Evolutionary conservation across 2,888 invertebrate species (phyloP), one percentile per base, ranked within the genome.

Genomic region (Drosophila barbarae): DNA sequence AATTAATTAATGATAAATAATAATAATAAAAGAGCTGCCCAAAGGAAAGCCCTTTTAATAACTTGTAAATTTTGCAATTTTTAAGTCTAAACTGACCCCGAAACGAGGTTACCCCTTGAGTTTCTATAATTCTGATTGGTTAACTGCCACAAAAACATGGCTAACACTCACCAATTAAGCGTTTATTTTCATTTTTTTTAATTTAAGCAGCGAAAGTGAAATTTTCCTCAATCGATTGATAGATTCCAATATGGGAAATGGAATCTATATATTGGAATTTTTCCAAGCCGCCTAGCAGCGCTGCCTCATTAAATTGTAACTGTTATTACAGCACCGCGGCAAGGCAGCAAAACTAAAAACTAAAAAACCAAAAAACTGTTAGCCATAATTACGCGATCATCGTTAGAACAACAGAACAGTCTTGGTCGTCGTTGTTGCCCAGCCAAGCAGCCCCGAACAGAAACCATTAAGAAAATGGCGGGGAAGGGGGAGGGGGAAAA

Each of bases 261-360:
- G 10, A 30, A 9, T 28, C 21, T 3, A 10, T 2, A 7, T 26
- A 26, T 26, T 12, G 18, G 10, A 46, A 35, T 36, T 23, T 42
- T 59, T 23, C 9, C 54, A 36, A 53, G 15, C 53, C 28, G 53
- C 36, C 52, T 10, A 35, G 15, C 21, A 38, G 34, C 42, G 23
- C 44, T 54, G 81, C 70, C 77, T 84, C 85, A 80, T 84, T 83
- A 80, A 83, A 69, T 72, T 77, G 64, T 75, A 77, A 84, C 80
- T 73, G 80, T 77, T 83, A 71, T 80, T 84, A 79, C 84, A 67
- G 71, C 76, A 79, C 77, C 54, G 39, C n/a, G 36, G 56, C 50
- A 59, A 55, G 46, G 30, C 44, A 28, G 15, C 44, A 44, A 18
- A 30, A 18, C 18, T 21, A 9, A 21, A 26, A 26, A 30, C 6